Base-by-base conservation (phyloP, 2,797 vertebrate genomes). In the Macropus fuliginosus region DNA sequence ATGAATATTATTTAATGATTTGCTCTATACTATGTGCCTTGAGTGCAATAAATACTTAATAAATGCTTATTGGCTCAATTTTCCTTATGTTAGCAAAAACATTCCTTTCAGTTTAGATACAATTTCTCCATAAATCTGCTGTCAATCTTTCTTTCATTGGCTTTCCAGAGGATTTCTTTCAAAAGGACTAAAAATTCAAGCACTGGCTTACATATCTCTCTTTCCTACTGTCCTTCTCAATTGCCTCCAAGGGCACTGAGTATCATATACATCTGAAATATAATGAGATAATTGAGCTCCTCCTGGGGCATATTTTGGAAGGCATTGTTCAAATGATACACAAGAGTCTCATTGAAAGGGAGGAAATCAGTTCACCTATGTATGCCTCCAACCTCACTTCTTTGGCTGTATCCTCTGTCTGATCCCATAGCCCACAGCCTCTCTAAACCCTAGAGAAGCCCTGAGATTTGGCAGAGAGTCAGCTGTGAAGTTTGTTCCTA, bases 81-180 rank as follows among this genome's bases (percentile, higher is more conserved):
- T 46, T 34, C 90, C 31, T 91, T 3, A 31, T 54, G 4, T 91
- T 52, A 91, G 90, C 40, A 29, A 95, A 92, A 59, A 93, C 16
- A 95, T 94, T 4, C 46, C 55, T 81, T 96, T 96, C 12, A 91
- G 3, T 91, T 8, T 54, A 94, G 54, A 94, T 91, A 55, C 91
- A 91, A 91, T 56, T 34, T 89, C 89, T 9, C 27, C 90, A 24
- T 95, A 92, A 93, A 74, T 94, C 3, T 95, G 24, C 92, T 4
- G 14, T 40, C n/a, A 13, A 91, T 8, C 46, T 13, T 54, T 81
- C 11, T 96, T 96, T 24, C 9, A 93, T 27, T 90, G 96, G 94
- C 52, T 96, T 95, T 92, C 24, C 54, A 11, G 27, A 81, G 0
- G 10, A 46, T 95, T 94, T 96, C 74, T 95, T 92, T 54, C 56